Conservation (phyloP, 2,888 invertebrate genomes). For the Mamestra brassicae region DNA sequence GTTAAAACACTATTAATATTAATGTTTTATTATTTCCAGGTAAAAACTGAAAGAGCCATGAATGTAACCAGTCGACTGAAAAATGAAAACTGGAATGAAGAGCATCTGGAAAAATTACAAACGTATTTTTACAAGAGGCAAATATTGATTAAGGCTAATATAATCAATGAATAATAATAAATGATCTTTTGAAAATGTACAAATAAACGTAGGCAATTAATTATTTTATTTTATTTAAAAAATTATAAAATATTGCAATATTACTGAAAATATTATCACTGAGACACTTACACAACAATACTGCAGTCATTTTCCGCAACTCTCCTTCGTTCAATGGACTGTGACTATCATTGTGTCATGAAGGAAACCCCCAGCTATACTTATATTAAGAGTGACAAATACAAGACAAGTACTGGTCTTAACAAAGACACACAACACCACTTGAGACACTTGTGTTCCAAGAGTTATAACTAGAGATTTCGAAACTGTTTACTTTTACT, state of each 20-base stretch:
- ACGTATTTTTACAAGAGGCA: not conserved
- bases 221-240: not conserved
- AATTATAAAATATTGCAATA: not conserved
- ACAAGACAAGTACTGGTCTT: not conserved
- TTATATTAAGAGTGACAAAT: too few species aligned
- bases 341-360: not conserved
- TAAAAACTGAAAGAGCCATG: not conserved
- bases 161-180: too few species aligned
- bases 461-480: not conserved
- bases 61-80: constrained; percentile 6
- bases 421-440: not conserved
- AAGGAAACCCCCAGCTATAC: not conserved
- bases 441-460: not conserved
- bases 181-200: not conserved
- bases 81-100: not conserved
- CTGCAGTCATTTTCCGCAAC: not conserved
- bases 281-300: not conserved
- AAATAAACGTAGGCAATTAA: not conserved
- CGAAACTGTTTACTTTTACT: too few species aligned
- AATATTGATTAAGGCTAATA: too few species aligned
- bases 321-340: not conserved
- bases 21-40: constrained; percentile 22
- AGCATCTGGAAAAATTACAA: not conserved
- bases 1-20: not conserved
- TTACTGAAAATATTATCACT: not conserved